Conservation (phyloP, 2,797 vertebrate genomes). For the Vireo griseus region DNA sequence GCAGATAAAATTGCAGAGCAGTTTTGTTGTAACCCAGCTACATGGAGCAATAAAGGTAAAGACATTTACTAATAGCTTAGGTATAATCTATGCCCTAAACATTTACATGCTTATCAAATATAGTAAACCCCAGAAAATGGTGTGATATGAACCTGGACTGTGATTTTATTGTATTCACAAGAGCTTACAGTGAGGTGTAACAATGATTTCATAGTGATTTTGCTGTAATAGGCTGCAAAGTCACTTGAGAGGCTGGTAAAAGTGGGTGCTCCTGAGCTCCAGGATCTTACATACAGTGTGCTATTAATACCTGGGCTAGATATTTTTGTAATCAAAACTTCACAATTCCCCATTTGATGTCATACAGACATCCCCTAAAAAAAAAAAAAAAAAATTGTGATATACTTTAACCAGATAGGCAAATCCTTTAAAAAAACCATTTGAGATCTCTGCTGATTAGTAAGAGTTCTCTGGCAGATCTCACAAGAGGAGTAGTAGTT, state of each 20-base stretch:
- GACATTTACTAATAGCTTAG: neutral
- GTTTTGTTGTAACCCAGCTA: neutral
- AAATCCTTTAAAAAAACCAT: neutral
- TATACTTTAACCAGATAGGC: neutral
- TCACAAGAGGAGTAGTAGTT: neutral
- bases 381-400: rapidly evolving
- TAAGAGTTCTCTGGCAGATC: neutral
- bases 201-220: neutral
- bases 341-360: neutral
- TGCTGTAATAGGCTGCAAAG: neutral
- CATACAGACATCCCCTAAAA: neutral
- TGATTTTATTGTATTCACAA: neutral
- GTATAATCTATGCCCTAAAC: neutral
- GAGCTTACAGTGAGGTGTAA: neutral
- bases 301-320: neutral
- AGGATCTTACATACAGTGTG: neutral
- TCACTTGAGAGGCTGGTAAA: neutral
- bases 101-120: neutral
- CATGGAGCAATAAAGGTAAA: slow-evolving; percentile 43
- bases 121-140: neutral
- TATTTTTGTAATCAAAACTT: neutral
- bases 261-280: neutral
- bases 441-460: neutral
- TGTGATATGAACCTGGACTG: neutral
- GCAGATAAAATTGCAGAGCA: neutral